These are phyloP conservation scores for Gobionotothen gibberifrons DNA, from an alignment of 2,797 vertebrate genomes.

Conservation along the genomic window DNA sequence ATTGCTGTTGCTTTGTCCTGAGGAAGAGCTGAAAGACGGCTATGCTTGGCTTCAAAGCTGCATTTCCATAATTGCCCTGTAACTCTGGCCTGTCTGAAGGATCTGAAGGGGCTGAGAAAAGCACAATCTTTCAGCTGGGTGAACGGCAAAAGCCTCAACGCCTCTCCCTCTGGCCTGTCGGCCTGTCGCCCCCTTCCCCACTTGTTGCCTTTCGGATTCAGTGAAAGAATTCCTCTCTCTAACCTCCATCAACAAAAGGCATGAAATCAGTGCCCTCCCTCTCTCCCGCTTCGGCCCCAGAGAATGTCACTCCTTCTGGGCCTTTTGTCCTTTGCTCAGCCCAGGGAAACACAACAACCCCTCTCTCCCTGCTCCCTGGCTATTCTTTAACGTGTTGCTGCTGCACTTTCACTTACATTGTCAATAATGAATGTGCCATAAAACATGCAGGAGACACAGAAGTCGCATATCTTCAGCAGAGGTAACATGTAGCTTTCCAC, in stretches of 20 bases:
- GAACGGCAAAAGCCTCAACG: slow-evolving; percentile 90
- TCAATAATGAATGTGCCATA: slow-evolving; percentile 75
- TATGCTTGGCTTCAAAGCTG: slow-evolving; percentile 92
- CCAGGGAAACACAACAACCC: slow-evolving; percentile 73
- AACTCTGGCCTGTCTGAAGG: slow-evolving; percentile 90
- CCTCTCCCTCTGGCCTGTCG: slow-evolving; percentile 79
- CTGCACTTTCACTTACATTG: slow-evolving; percentile 73
- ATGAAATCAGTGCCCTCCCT: slow-evolving; percentile 89
- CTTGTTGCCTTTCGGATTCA: slow-evolving; percentile 91
- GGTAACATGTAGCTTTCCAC: slow-evolving; percentile 46
- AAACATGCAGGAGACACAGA: slow-evolving; percentile 75
- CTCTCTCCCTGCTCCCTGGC: slow-evolving; percentile 69
- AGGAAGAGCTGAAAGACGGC: slow-evolving; percentile 87
- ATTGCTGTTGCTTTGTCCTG: slow-evolving; percentile 86
- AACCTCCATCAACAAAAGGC: slow-evolving; percentile 91
- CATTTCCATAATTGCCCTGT: slow-evolving; percentile 99
- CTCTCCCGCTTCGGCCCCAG: slow-evolving; percentile 80
- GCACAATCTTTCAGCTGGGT: slow-evolving; percentile 94
- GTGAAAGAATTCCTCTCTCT: slow-evolving; percentile 90
- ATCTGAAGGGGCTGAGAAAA: slow-evolving; percentile 88
- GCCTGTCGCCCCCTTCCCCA: slow-evolving; percentile 86
- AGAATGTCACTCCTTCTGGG: slow-evolving; percentile 87
- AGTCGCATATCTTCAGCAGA: slow-evolving; percentile 61
- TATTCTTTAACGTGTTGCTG: slow-evolving; percentile 78
- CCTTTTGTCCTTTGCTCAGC: slow-evolving; percentile 86